Evolutionary conservation across 2,888 invertebrate genomes (phyloP), one percentile per base, ranked within the genome.

Genomic region (Drepanosiphum platanoidis): DNA sequence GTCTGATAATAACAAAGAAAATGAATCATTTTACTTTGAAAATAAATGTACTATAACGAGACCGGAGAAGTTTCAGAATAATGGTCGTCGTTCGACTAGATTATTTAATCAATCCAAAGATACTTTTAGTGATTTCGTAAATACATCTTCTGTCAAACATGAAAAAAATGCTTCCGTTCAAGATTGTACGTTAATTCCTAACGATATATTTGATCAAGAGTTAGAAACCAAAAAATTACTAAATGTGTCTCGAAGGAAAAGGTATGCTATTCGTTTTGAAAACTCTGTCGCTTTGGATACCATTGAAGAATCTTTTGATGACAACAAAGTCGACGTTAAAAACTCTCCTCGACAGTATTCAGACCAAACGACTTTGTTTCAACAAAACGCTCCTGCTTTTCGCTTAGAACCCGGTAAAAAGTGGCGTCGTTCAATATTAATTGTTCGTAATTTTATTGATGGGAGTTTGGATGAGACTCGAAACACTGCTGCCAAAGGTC

Each of bases 341-440:
- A 80, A 34, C 3, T 80, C n/a, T 13, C 11, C 64, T 13, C 30
- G 46, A 11, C 66, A 3, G 52, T 46, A 68, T 32, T 0, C 22
- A 22, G 46, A 79, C 2, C 1, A 32, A 42, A 11, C 82, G 0
- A 74, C 32, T 18, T 27, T n/a, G 15, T 27, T 36, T 3, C 46
- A 83, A 15, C 36, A 72, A 32, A 72, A 82, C n/a, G 8, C 30
- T 27, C 30, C 46, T 22, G 15, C 22, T 22, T 75, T 84, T 75
- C 46, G 22, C 30, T 77, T 84, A 68, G 68, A 84, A 52, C 83
- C 83, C 1, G 83, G 83, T 27, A 84, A 84, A 75, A 84, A 84
- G 13, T 84, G 75, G 75, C 74, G 83, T 0, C 75, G 83, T 58
- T 84, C 83, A 30, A 84, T 84, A 30, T 4, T 52, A 30, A 83